Evolutionary conservation across 1,140 invertebrate genomes (phyloP).

Genomic region (Drosophila pseudoananassae): DNA sequence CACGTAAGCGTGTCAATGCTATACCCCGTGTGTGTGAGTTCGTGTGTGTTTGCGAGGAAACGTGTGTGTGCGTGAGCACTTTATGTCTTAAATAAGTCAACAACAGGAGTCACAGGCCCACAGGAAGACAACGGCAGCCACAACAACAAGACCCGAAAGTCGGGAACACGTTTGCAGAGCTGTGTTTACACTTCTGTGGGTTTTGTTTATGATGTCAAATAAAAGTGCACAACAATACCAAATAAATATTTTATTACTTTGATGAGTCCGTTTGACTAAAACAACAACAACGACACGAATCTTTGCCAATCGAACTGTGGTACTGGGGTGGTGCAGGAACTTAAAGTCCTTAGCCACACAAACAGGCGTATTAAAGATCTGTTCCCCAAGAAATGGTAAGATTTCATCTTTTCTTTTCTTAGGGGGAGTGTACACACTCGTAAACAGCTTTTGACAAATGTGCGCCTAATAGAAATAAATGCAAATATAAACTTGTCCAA

Average conservation of each 20-base stretch:
- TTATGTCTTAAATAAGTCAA: conserved; percentile 83
- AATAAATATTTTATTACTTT: conserved; percentile 82
- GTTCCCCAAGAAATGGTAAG: conserved; percentile 11
- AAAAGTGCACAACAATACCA: conserved; percentile 80
- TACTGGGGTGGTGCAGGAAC: conserved; percentile 6
- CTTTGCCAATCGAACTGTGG: conserved; percentile 21
- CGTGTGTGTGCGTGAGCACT: conserved; percentile 58
- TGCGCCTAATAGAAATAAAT: conserved; percentile 82
- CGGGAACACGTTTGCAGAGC: conserved; percentile 49
- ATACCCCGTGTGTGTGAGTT: conserved; percentile 29
- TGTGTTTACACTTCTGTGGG: conserved; percentile 82
- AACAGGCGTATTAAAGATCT: conserved; percentile 8
- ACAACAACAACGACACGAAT: conserved; percentile 21
- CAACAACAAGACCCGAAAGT: conserved; percentile 4
- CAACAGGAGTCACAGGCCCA: conserved; percentile 54
- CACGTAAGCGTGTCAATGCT: conserved; percentile 74
- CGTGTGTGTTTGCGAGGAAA: conserved; percentile 7
- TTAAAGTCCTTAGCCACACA: conserved; percentile 24
- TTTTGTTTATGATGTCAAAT: conserved; percentile 83
- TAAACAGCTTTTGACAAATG: conserved; percentile 82
- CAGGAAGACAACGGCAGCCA: conserved; percentile 10
- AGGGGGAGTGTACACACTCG: conserved; percentile 44
- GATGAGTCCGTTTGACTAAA: conserved; percentile 58
- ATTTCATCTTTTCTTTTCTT: conserved; percentile 46
- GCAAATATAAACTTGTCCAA: conserved; percentile 83